These are phyloP conservation scores for Eupithecia exiguata DNA, from an alignment of 2,888 invertebrate species.

Conservation along the genomic window DNA sequence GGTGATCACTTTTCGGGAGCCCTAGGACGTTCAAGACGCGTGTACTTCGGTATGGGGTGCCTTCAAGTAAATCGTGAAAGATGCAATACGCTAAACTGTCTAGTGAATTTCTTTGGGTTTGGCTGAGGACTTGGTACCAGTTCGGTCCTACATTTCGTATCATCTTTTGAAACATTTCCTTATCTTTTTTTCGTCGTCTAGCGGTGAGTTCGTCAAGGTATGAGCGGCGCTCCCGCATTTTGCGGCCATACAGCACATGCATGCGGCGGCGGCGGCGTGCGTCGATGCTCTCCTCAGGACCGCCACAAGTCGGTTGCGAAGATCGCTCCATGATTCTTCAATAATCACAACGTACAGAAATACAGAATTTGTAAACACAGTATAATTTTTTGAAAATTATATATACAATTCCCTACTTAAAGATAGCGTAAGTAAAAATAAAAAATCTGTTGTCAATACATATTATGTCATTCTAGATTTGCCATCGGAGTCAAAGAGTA, in stretches of 20 bases:
- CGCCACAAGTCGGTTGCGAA: neutral
- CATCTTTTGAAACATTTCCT: slow-evolving; percentile 50
- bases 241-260: slow-evolving; percentile 62
- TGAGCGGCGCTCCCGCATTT: slow-evolving; percentile 62
- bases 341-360: neutral
- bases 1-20: slow-evolving; percentile 56
- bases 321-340: neutral
- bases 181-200: slow-evolving; percentile 55
- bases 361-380: neutral
- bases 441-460: neutral
- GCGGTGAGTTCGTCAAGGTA: slow-evolving; percentile 72
- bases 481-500: neutral
- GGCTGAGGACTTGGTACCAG: slow-evolving; percentile 77
- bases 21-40: slow-evolving; percentile 62
- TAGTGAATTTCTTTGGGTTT: slow-evolving; percentile 64
- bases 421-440: neutral
- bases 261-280: slow-evolving; percentile 53
- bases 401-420: neutral
- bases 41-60: slow-evolving; percentile 60
- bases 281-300: slow-evolving; percentile 54
- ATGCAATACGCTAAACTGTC: slow-evolving; percentile 62
- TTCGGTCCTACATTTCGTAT: slow-evolving; percentile 61
- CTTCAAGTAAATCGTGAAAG: slow-evolving; percentile 72
- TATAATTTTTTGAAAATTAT: neutral
- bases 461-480: neutral